A percentile compares a stretch with the other conserved stretches of the same genome.
Conservation (phyloP, 2,113 vertebrate genomes). For the Anhinga anhinga region DNA sequence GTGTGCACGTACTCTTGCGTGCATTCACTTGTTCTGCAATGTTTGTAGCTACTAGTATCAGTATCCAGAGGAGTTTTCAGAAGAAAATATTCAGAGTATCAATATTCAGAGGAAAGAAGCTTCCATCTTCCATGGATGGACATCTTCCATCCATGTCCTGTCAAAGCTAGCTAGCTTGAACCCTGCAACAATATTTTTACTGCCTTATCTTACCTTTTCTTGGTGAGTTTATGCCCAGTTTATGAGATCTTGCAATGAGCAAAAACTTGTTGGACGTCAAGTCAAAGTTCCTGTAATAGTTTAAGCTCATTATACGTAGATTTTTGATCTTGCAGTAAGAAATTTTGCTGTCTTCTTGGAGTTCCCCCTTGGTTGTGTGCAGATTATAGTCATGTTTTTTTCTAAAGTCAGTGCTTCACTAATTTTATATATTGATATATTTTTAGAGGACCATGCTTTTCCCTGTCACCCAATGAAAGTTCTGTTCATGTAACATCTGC, state of each 20-base stretch:
- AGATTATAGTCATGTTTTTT: not conserved
- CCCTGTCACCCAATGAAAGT: not conserved
- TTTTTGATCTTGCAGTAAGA: not conserved
- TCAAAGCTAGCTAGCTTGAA: not conserved
- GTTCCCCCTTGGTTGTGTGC: not conserved
- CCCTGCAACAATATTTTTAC: not conserved
- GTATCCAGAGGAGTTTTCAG: too few species aligned
- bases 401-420: not conserved
- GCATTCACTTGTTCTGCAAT: not conserved
- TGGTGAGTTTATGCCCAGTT: not conserved
- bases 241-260: not conserved
- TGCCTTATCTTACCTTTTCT: not conserved
- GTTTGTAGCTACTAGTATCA: not conserved
- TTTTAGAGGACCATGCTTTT: not conserved
- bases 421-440: not conserved
- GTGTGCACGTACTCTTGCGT: not conserved
- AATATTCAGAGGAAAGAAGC: not conserved
- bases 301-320: not conserved
- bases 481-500: not conserved
- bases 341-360: not conserved
- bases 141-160: not conserved
- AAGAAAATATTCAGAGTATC: too few species aligned
- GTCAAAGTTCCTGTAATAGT: conserved; percentile 24
- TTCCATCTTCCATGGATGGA: not conserved
- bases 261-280: not conserved